Conservation (phyloP, 2,888 invertebrate species). For the Arctia plantaginis region DNA sequence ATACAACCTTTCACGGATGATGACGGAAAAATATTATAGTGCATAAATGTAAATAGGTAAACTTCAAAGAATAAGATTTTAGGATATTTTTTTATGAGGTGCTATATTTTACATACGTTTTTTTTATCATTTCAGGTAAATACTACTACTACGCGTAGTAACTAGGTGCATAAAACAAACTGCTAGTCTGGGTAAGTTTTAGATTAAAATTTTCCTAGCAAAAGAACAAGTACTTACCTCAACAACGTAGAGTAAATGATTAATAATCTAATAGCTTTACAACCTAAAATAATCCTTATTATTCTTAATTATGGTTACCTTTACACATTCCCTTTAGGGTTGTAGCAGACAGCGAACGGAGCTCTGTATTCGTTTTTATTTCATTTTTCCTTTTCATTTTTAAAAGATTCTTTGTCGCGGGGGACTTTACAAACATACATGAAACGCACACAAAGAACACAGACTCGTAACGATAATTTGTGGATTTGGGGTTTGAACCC, state of each 20-base stretch:
- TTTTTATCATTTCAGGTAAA: neutral
- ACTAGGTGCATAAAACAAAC: neutral
- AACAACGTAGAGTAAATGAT: neutral
- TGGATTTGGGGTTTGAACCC: too few species aligned
- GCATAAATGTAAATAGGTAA: too few species aligned
- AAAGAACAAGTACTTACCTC: neutral
- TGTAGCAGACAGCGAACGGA: too few species aligned
- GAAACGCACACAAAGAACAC: too few species aligned
- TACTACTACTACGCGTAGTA: neutral
- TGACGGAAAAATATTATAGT: too few species aligned
- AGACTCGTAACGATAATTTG: too few species aligned
- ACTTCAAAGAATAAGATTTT: neutral
- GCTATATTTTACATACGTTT: neutral
- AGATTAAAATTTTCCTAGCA: neutral
- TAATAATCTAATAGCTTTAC: neutral
- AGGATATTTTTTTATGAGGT: neutral
- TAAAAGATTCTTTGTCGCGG: too few species aligned
- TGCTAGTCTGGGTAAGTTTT: neutral
- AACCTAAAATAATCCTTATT: neutral
- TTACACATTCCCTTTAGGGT: neutral
- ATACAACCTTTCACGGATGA: too few species aligned
- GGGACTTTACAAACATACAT: too few species aligned
- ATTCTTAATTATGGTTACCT: neutral
- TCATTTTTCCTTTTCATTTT: too few species aligned
- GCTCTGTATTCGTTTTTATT: too few species aligned